phyloP scores from a whole-genome alignment of 2,888 invertebrate genomes.

The Mythimna ferrago region DNA sequence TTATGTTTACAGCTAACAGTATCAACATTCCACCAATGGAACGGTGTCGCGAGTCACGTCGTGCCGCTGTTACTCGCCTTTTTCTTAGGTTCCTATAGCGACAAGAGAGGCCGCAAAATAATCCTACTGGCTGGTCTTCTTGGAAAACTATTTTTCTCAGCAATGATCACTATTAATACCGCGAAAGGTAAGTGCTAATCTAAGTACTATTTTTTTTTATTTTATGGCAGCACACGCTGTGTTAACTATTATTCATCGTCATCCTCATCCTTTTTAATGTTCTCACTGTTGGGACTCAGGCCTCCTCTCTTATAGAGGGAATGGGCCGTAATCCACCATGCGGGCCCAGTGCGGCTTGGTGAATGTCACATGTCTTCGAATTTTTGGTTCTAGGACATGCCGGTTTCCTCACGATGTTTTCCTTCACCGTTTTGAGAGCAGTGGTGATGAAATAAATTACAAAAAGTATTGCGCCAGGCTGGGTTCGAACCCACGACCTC shows the following conservation, averaged over 20 bases:
- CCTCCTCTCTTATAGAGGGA: too few species aligned
- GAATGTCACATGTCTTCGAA: too few species aligned
- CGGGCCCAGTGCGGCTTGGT: too few species aligned
- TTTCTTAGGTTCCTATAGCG: constrained; percentile 96
- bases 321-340: too few species aligned
- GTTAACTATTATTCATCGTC: neutral
- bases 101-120: constrained; percentile 94
- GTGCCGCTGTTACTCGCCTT: constrained; percentile 94
- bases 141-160: constrained; percentile 94
- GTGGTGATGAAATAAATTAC: too few species aligned
- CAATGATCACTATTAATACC: constrained; percentile 94
- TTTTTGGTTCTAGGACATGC: too few species aligned
- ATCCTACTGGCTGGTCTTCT: constrained; percentile 93
- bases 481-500: too few species aligned
- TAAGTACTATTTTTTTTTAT: neutral
- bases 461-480: too few species aligned
- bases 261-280: too few species aligned
- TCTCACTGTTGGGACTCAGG: too few species aligned
- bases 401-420: too few species aligned
- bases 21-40: constrained; percentile 94
- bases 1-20: constrained; percentile 91
- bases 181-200: constrained; percentile 82
- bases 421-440: too few species aligned
- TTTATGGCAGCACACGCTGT: neutral
- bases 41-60: constrained; percentile 93